Base-by-base conservation (phyloP, 2,888 invertebrate genomes). In the Cartodere bifasciata region DNA sequence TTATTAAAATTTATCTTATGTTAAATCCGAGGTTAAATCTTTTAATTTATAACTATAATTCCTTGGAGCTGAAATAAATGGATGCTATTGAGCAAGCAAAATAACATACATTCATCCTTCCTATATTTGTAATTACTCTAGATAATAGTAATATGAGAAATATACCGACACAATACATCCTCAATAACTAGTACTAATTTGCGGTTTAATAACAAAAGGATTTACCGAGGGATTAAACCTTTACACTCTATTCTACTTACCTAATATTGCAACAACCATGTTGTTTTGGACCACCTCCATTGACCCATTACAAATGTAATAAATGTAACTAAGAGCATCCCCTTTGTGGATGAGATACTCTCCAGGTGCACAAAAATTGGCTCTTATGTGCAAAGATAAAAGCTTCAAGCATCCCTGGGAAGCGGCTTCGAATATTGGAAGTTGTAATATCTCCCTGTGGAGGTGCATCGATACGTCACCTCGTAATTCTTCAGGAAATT, bases 211-310 rank as follows among this genome's bases (percentile, higher is more conserved):
- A n/a, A n/a, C n/a, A n/a, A n/a, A n/a, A n/a, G n/a, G n/a, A n/a
- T n/a, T n/a, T n/a, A n/a, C n/a, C n/a, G 11, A 7, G 10, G 5
- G 24, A 11, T 23, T 11, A 7, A 23, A 23, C 5, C 6, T 11
- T 9, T n/a, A 7, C 6, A 23, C 6, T 9, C 9, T 23, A 23
- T 6, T 11, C 6, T 4, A 61, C 74, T 72, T 63, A 92, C 94
- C 94, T 43, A 94, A 67, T 49, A 95, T 94, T 35, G 94, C 94
- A 12, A 94, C 92, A 30, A 94, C 94, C 88, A 92, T 92, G 40
- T 82, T 84, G 50, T 90, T 83, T 58, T 92, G 91, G 50, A 94
- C 83, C 24, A 94, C 91, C 63, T 94, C 94, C 91, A 94, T 91
- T 15, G 91, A 91, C 4, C 94, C 94, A 54, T 92, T 92, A 65